phyloP scores from a whole-genome alignment of 2,888 invertebrate species.

The Mechanitis mazaeus region DNA sequence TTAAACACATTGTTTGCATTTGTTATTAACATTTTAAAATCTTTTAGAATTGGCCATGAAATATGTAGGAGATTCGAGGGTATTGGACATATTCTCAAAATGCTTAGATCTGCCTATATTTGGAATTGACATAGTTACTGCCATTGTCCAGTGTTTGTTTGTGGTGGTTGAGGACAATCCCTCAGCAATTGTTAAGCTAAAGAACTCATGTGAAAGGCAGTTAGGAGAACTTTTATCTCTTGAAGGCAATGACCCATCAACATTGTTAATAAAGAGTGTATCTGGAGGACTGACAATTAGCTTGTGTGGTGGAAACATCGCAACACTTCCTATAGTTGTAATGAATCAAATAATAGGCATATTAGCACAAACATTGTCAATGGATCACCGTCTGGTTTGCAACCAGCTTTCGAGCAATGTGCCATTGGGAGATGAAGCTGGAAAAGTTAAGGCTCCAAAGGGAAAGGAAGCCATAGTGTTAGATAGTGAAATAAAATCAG shows the following conservation, averaged over 20 bases:
- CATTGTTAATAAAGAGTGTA: conserved; percentile 73
- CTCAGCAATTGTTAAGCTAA: conserved; percentile 73
- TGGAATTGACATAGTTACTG: conserved; percentile 74
- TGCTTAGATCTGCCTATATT: conserved; percentile 77
- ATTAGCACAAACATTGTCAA: conserved; percentile 69
- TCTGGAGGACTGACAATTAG: conserved; percentile 78
- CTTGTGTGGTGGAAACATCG: conserved; percentile 62
- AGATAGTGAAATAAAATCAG: conserved; percentile 67
- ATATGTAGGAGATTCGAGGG: conserved; percentile 78
- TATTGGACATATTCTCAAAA: conserved; percentile 77
- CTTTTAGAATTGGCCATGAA: conserved; percentile 77
- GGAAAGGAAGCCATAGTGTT: conserved; percentile 58
- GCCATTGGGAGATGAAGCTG: conserved; percentile 52
- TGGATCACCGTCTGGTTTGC: conserved; percentile 72
- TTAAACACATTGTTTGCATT: not conserved
- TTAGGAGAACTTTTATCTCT: conserved; percentile 57
- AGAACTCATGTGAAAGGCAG: conserved; percentile 62
- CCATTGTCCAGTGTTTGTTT: conserved; percentile 80
- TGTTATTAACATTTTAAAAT: conserved; percentile 10
- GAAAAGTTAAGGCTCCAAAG: conserved; percentile 48
- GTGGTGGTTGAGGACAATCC: conserved; percentile 84
- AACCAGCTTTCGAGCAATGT: conserved; percentile 68
- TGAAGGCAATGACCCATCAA: conserved; percentile 57
- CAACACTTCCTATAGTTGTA: conserved; percentile 58
- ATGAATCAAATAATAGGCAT: conserved; percentile 70